Conservation (phyloP, 1,140 invertebrate species). For the Drosophila pseudoobscura region DNA sequence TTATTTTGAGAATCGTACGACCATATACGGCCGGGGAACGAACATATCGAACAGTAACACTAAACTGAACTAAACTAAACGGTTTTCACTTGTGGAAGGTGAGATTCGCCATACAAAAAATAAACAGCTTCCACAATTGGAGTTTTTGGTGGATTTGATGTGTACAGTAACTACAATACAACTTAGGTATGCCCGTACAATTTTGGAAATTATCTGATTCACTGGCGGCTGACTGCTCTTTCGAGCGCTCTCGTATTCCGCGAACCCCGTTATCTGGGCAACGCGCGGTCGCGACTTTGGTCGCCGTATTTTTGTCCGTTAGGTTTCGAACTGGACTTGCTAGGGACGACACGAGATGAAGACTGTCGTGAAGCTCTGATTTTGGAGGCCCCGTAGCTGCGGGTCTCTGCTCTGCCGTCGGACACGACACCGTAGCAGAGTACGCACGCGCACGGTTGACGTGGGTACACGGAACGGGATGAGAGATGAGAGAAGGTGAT, state of each 20-base stretch:
- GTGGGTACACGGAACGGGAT: constrained; percentile 31
- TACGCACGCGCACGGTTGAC: constrained; percentile 39
- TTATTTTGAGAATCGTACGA: constrained; percentile 44
- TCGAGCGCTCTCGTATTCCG: too few relatives aligned
- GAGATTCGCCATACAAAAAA: constrained; percentile 27
- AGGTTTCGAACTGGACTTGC: constrained; percentile 61
- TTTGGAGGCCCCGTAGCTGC: constrained; percentile 17
- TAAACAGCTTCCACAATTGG: not conserved
- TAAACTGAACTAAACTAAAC: constrained; percentile 18
- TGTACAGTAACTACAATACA: too few relatives aligned
- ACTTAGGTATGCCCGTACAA: too few relatives aligned
- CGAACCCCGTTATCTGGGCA: constrained; percentile 16
- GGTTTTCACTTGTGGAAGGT: constrained; percentile 59
- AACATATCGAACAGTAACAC: constrained; percentile 16
- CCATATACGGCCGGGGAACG: constrained; percentile 33
- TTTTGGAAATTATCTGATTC: too few relatives aligned
- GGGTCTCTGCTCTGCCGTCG: constrained; percentile 9
- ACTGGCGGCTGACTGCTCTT: too few relatives aligned
- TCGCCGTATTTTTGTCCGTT: constrained; percentile 24
- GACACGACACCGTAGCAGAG: constrained; percentile 11
- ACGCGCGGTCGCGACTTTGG: constrained; percentile 27
- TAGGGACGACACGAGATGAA: constrained; percentile 62
- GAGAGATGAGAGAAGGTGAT: not conserved
- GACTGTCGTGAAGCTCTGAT: constrained; percentile 53
- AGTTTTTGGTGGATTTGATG: too few relatives aligned